These are phyloP conservation scores for Sylvicola fuscatus DNA, from an alignment of 2,888 invertebrate genomes.

Conservation along the genomic window DNA sequence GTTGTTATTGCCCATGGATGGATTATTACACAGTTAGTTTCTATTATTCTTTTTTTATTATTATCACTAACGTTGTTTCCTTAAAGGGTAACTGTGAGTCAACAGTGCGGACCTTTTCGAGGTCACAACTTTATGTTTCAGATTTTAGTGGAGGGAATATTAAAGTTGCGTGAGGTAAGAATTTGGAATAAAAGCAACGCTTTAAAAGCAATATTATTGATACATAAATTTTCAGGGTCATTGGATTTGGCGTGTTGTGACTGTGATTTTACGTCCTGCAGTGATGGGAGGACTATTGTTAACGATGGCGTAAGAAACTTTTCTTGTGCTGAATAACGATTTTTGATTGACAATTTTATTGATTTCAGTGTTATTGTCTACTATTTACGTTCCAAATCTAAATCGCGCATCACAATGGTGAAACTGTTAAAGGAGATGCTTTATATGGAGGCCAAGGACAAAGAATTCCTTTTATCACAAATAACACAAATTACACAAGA, in stretches of 20 bases:
- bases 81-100: constrained; percentile 30
- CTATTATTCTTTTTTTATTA: constrained; percentile 3
- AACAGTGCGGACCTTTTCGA: constrained; percentile 42
- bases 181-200: too few relatives aligned
- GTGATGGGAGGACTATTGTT: constrained; percentile 37
- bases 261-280: constrained; percentile 34
- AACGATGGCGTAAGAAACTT: constrained; percentile 30
- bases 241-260: constrained; percentile 25
- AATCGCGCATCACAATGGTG: constrained; percentile 38
- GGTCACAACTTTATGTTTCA: constrained; percentile 31
- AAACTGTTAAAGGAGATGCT: constrained; percentile 40
- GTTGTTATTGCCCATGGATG: constrained; percentile 39
- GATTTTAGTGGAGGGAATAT: constrained; percentile 33
- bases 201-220: too few relatives aligned
- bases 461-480: constrained; percentile 42
- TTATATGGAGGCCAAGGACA: constrained; percentile 42
- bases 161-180: constrained; percentile 24
- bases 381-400: constrained; percentile 37
- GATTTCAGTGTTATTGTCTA: constrained; percentile 35
- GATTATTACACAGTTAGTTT: constrained; percentile 36
- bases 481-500: constrained; percentile 38
- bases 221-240: constrained; percentile 13
- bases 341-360: not conserved
- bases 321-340: constrained; percentile 1
- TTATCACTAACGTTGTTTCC: constrained; percentile 2